Percentiles rank a stretch among this genome's conserved stretches.
These are phyloP conservation scores for Scaptomyza cyrtandrae DNA, from an alignment of 2,888 invertebrate genomes.

Conservation along the genomic window DNA sequence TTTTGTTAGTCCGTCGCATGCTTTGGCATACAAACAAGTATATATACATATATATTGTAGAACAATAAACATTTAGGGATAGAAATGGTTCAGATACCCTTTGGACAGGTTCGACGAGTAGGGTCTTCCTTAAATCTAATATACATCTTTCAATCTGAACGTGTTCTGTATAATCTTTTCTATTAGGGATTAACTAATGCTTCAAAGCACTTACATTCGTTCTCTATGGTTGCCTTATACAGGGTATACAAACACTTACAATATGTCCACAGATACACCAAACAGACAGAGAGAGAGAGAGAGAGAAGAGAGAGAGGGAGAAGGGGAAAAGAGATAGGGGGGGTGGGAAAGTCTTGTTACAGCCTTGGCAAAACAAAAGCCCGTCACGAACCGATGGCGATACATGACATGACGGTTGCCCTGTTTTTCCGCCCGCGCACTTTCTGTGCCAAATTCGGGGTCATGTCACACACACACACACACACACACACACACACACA, in stretches of 20 bases:
- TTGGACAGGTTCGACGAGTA: too few species aligned
- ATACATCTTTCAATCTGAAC: too few species aligned
- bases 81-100: background rate
- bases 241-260: conserved; percentile 1
- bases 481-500: too few species aligned
- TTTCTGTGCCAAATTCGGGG: conserved; percentile 42
- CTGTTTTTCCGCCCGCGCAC: conserved; percentile 20
- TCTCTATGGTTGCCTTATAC: background rate
- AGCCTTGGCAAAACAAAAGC: conserved; percentile 64
- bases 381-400: conserved; percentile 62
- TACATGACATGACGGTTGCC: conserved; percentile 53
- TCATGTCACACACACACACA: conserved; percentile 38
- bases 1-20: conserved; percentile 61
- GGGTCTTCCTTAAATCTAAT: too few species aligned
- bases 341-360: conserved; percentile 10
- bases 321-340: background rate
- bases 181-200: too few species aligned
- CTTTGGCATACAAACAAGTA: conserved; percentile 10
- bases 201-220: too few species aligned
- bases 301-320: conserved; percentile 5
- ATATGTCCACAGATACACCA: background rate
- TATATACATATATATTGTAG: background rate
- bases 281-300: conserved; percentile 2
- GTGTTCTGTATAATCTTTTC: too few species aligned
- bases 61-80: background rate